Percentiles rank a stretch among this genome's conserved stretches.
Evolutionary conservation across 2,888 invertebrate species (phyloP).

Genomic region (Argyresthia albistria): DNA sequence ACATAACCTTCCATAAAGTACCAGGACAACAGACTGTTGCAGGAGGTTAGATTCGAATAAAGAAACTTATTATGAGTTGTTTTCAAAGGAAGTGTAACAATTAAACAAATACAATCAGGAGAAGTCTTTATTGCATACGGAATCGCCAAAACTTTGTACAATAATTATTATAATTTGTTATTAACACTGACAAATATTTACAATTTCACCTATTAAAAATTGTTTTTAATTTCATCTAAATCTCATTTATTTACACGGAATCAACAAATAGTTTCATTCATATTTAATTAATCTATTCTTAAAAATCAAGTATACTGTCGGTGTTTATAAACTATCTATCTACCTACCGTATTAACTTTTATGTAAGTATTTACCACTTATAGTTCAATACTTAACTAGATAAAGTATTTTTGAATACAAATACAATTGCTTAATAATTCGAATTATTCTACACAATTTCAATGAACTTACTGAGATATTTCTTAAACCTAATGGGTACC

Average conservation of each 20-base stretch:
- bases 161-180: conserved; percentile 33
- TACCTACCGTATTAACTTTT: neutral
- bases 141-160: conserved; percentile 66
- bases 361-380: neutral
- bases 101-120: conserved; percentile 24
- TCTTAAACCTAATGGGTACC: too few species aligned
- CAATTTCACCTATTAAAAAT: conserved; percentile 40
- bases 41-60: too few species aligned
- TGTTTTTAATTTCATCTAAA: conserved; percentile 21
- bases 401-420: neutral
- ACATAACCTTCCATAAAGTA: too few species aligned
- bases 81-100: too few species aligned
- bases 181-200: conserved; percentile 64
- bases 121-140: conserved; percentile 68
- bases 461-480: neutral
- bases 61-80: too few species aligned
- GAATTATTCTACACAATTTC: neutral
- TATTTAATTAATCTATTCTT: neutral
- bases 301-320: conserved; percentile 6
- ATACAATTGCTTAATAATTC: conserved; percentile 1
- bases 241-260: conserved; percentile 41
- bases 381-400: neutral
- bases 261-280: neutral
- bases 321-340: conserved; percentile 1
- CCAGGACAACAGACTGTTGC: too few species aligned